Evolutionary conservation across 2,113 vertebrate genomes (phyloP).

Genomic region (Gymnorhina tibicen): DNA sequence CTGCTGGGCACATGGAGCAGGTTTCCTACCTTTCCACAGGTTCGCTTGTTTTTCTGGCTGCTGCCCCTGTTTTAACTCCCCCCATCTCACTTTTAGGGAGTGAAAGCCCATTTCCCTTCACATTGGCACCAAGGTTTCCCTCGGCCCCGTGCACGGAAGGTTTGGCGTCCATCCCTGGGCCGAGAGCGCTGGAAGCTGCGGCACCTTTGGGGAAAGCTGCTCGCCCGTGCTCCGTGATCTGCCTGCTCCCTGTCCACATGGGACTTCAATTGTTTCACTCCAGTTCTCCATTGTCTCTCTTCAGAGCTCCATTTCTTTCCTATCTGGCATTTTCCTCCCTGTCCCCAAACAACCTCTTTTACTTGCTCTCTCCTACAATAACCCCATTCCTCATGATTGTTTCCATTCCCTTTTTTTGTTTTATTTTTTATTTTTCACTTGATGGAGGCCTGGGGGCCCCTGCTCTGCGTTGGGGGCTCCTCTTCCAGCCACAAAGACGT

Average conservation of each 20-base stretch:
- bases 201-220: not conserved
- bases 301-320: constrained; percentile 14
- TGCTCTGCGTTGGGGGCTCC: not conserved
- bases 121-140: rapidly evolving
- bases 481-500: not conserved
- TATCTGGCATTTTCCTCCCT: constrained; percentile 51
- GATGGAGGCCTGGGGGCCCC: not conserved
- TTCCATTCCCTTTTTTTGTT: not conserved
- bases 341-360: constrained; percentile 51
- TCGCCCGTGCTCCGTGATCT: rapidly evolving
- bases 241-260: not conserved
- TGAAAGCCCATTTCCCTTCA: not conserved
- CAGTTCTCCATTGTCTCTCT: constrained; percentile 7
- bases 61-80: not conserved
- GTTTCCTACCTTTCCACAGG: not conserved
- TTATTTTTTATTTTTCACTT: not conserved
- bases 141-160: rapidly evolving
- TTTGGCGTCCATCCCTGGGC: not conserved
- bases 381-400: constrained; percentile 34
- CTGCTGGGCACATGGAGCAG: not conserved
- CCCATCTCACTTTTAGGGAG: not conserved
- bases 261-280: not conserved
- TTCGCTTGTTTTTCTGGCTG: not conserved
- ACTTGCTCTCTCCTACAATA: constrained; percentile 51
- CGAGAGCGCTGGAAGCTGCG: not conserved